Base-by-base conservation (phyloP, 2,888 invertebrate genomes). In the Eilema depressum region DNA sequence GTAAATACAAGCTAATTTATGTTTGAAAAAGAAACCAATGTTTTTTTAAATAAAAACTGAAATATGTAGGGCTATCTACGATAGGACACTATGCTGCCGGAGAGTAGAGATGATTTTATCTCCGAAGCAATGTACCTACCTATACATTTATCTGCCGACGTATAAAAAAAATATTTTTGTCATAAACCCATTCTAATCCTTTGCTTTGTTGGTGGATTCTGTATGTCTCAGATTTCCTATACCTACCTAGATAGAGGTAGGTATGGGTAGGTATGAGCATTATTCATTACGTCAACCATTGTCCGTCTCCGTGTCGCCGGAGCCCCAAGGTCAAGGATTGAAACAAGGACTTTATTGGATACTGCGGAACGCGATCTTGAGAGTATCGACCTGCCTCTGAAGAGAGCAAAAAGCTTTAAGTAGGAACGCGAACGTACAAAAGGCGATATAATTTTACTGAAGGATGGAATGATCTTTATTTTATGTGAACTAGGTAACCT, bases 281-380 rank as follows among this genome's bases (percentile, higher is more conserved):
- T 28, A 67, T 70, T 70, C 23, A 47, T 72, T 61, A 75, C 75
- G 79, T 81, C 76, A 74, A 68, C 63, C 71, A 64, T 62, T 66
- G 61, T 63, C 62, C 71, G 82, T 63, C 74, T 72, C 73, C 66
- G 25, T 73, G 73, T 65, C 70, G 72, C 69, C 77, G 41, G 59
- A 73, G 65, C 67, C 57, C 68, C 72, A 67, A 79, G 81, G 80
- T 73, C 78, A 78, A 78, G 82, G 82, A 81, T 73, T 11, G 14
- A 37, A 53, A 47, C 69, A 74, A 81, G 80, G 80, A 81, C 73
- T 61, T 59, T 41, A 14, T 65, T 5, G 14, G 63, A 53, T 60
- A 30, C 68, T 57, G 65, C 33, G 17, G 33, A 23, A 14, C 10
- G 57, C 53, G 30, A 33, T 57, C 33, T 57, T 37, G 66, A n/a